A percentile compares a stretch with the other conserved stretches of the same genome.
phyloP scores from a whole-genome alignment of 1,140 invertebrate genomes.

The Microvelia longipes region DNA sequence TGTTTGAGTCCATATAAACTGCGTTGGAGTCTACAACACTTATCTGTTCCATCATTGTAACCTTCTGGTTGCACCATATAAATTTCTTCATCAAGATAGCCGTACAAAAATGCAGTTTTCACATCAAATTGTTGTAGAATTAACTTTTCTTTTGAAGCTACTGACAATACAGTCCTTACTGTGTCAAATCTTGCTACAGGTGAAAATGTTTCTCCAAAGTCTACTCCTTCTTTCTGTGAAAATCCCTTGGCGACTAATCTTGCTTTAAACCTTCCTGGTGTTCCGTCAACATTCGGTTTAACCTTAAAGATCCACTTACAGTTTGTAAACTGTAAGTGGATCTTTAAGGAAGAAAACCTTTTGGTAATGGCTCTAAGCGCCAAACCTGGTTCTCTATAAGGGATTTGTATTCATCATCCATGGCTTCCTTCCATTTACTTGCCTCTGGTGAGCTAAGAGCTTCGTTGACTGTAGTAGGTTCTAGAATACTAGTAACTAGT shows the following conservation, averaged over 20 bases:
- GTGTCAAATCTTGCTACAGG: no score
- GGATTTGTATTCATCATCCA: not conserved
- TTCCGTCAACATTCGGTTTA: not conserved
- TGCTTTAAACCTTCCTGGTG: not conserved
- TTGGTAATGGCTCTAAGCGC: not conserved
- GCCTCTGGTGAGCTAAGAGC: not conserved
- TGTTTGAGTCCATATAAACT: slow-evolving; percentile 28
- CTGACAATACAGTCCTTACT: not conserved
- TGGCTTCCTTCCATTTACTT: not conserved
- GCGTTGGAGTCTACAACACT: slow-evolving; percentile 24
- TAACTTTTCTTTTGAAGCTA: not conserved
- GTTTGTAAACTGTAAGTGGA: not conserved
- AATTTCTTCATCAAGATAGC: slow-evolving; percentile 21
- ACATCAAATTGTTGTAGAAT: slow-evolving; percentile 1
- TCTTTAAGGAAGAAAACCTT: no score
- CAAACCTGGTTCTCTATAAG: not conserved
- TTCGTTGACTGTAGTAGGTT: not conserved
- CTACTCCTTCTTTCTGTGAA: not conserved
- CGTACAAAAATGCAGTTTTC: slow-evolving; percentile 18
- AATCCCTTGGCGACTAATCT: not conserved
- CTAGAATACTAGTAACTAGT: not conserved
- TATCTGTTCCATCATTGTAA: slow-evolving; percentile 12
- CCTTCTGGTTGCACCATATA: slow-evolving; percentile 29
- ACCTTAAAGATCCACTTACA: not conserved
- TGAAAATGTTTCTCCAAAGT: not conserved